Conservation (phyloP, 2,888 invertebrate species). For the Cephus sareptanus region DNA sequence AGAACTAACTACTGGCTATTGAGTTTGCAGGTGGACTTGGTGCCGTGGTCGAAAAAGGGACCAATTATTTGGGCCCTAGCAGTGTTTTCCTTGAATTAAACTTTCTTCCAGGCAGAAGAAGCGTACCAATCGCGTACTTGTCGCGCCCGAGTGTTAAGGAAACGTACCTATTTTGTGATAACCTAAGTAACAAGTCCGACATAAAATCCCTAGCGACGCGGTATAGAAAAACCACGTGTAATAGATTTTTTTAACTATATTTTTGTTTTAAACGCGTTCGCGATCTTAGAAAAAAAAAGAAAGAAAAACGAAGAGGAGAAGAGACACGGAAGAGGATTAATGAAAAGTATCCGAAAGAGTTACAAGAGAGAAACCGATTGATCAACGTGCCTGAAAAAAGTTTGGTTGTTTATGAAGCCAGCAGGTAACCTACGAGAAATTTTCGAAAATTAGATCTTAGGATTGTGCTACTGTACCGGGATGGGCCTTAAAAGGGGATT, state of each 20-base stretch:
- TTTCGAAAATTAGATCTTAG: not conserved
- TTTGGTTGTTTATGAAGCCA: not conserved
- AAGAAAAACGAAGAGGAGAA: slow-evolving; percentile 18
- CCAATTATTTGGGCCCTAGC: not conserved
- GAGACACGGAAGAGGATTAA: not conserved
- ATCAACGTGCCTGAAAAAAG: not conserved
- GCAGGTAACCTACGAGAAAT: not conserved
- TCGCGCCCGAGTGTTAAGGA: not conserved
- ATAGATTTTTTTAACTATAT: not conserved
- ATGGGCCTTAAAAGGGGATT: not conserved
- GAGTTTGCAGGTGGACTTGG: slow-evolving; percentile 59
- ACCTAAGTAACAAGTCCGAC: not conserved
- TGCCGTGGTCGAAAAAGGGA: slow-evolving; percentile 17
- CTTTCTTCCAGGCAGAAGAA: slow-evolving; percentile 28
- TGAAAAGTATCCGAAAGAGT: not conserved
- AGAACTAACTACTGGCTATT: slow-evolving; percentile 50
- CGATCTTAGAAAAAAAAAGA: slow-evolving; percentile 22
- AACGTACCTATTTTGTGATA: not conserved
- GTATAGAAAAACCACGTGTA: not conserved
- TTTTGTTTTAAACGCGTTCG: slow-evolving; percentile 25
- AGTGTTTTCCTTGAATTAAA: not conserved
- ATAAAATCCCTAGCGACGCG: not conserved
- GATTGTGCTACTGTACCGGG: not conserved
- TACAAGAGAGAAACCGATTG: not conserved
- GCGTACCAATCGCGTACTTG: slow-evolving; percentile 21